Base-by-base conservation (phyloP, 2,797 vertebrate species). In the Pampus argenteus region DNA sequence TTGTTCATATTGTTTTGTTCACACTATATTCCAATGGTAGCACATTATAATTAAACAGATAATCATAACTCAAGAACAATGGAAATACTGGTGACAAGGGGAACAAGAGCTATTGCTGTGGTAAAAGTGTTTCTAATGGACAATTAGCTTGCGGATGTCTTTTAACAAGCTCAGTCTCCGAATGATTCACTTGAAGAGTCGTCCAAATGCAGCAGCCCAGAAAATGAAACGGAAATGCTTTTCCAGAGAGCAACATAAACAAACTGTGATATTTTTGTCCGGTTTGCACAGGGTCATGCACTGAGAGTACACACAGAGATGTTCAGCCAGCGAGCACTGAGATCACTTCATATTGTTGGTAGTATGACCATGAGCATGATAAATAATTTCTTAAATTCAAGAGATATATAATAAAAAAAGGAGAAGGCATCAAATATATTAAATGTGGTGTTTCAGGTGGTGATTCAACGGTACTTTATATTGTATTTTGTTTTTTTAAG, bases 1-100 rank as follows among this genome's bases (percentile, higher is more conserved):
- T 71, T 61, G 49, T 74, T 64, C 15, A n/a, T n/a, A n/a, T n/a
- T n/a, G n/a, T 40, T 65, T 65, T 61, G 45, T 67, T 77, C 45
- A 26, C 23, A 9, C 18, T 66, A 13, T 20, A 14, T 40, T 9
- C 13, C 17, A 26, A 20, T 45, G 8, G 52, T 42, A 9, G 11
- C 20, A 40, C 18, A 6, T 22, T 42, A 57, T 60, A 29, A 51
- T 66, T 54, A 44, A 47, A 25, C 29, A 71, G 38, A 42, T 40
- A 51, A 59, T 49, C 10, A 26, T 59, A 71, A n/a, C 26, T 42
- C 15, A 0, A 13, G 57, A 69, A 61, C 64, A 60, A 70, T 63
- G 31, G 8, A 71, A 63, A 17, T 14, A 6, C 7, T 4, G 8
- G 13, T 34, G 23, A 28, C n/a, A 13, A 17, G 29, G 11, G 51